Conservation (phyloP, 1,140 invertebrate genomes). For the Macrobrachium rosenbergii region DNA sequence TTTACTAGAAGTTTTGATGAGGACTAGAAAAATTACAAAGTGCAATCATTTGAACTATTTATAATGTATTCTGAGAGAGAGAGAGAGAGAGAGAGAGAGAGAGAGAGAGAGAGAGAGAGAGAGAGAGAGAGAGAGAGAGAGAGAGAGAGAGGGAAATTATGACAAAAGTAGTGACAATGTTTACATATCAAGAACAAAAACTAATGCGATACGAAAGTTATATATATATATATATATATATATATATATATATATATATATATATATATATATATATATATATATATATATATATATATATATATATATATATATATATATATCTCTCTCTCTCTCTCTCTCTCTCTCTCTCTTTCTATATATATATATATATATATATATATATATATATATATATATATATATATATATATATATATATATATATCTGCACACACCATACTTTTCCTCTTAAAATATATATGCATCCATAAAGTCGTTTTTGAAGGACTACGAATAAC, state of each 20-base stretch:
- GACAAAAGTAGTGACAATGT: background rate
- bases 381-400: constrained; percentile 26
- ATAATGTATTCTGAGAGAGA: background rate
- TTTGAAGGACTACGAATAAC: too few relatives aligned
- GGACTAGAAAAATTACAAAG: background rate
- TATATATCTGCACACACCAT: too few relatives aligned
- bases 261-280: background rate
- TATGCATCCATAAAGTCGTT: too few relatives aligned
- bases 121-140: background rate
- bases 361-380: constrained; percentile 4
- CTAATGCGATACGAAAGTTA: background rate
- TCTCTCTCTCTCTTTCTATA: too few relatives aligned
- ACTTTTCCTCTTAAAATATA: too few relatives aligned
- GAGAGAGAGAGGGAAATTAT: background rate
- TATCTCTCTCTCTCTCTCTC: too few relatives aligned
- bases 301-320: constrained; percentile 30
- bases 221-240: constrained; percentile 21
- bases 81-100: too few relatives aligned
- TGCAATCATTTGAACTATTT: background rate
- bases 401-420: constrained; percentile 10
- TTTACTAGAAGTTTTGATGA: too few relatives aligned
- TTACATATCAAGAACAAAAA: background rate
- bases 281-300: constrained; percentile 16
- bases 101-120: background rate
- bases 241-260: constrained; percentile 28